Conservation (phyloP, 2,888 invertebrate species). For the Geophilus truncorum region DNA sequence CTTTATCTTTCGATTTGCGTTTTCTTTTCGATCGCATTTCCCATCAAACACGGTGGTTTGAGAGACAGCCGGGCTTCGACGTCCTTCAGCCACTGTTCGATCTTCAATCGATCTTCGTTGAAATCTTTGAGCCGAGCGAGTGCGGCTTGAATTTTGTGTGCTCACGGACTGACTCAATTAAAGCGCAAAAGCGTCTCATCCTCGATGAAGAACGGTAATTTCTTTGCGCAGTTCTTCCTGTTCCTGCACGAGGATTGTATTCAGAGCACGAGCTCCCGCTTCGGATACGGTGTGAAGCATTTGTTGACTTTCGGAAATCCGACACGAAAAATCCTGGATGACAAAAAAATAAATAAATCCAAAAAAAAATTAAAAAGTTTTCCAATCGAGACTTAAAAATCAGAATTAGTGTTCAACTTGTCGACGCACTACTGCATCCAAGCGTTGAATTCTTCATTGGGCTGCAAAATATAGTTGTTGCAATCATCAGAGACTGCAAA, state of each 20-base stretch:
- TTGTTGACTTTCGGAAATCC: constrained; percentile 61
- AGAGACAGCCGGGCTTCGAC: constrained; percentile 66
- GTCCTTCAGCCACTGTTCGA: constrained; percentile 72
- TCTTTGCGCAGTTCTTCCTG: constrained; percentile 71
- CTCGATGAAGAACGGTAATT: constrained; percentile 70
- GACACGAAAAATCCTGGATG: constrained; percentile 49
- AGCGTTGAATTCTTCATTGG: constrained; percentile 72
- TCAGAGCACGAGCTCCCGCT: constrained; percentile 65
- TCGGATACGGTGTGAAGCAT: constrained; percentile 75
- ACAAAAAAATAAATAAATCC: background rate
- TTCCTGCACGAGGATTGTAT: constrained; percentile 71
- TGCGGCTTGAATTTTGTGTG: constrained; percentile 74
- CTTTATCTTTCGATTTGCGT: constrained; percentile 75
- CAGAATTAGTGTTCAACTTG: constrained; percentile 73
- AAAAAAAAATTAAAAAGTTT: constrained; percentile 68
- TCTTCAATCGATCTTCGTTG: constrained; percentile 65
- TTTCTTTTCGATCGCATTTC: constrained; percentile 88
- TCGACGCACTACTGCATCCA: constrained; percentile 79
- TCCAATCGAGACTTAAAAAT: constrained; percentile 74
- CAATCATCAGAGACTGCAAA: constrained; percentile 75
- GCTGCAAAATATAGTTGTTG: constrained; percentile 81
- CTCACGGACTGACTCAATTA: constrained; percentile 80
- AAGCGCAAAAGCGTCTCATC: constrained; percentile 84
- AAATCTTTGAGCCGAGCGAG: constrained; percentile 84
- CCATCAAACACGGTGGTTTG: constrained; percentile 66